These are phyloP conservation scores for Solenopsis invicta DNA, from an alignment of 1,140 invertebrate genomes.

Conservation along the genomic window DNA sequence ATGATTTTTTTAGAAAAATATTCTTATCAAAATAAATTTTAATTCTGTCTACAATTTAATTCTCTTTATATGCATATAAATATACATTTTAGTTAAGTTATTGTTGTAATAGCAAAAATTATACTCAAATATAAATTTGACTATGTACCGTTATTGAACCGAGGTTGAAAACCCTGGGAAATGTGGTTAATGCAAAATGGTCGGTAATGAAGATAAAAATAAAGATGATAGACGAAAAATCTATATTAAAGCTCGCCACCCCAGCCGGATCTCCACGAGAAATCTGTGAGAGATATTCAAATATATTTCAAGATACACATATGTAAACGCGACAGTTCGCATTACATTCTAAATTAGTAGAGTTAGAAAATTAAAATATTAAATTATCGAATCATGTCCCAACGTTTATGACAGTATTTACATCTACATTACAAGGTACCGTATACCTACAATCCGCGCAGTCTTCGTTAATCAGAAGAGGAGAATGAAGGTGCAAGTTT, in stretches of 20 bases:
- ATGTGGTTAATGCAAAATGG: not conserved
- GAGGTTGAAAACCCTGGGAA: not conserved
- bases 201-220: not conserved
- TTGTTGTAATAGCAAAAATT: not conserved
- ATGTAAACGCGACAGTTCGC: not conserved
- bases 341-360: not conserved
- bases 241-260: not conserved
- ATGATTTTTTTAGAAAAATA: not conserved
- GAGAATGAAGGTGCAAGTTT: not conserved
- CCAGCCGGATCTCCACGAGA: not conserved
- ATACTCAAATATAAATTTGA: not conserved
- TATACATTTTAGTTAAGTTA: not conserved
- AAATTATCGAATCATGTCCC: not conserved
- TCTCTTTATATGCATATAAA: not conserved
- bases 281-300: constrained; percentile 9
- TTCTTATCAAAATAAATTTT: not conserved
- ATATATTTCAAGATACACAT: not conserved
- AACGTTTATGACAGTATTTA: not conserved
- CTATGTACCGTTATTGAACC: not conserved
- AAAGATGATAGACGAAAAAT: constrained; percentile 18
- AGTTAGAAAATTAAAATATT: not conserved
- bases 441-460: not conserved
- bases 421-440: constrained; percentile 25
- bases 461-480: constrained; percentile 19
- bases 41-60: not conserved